Percentiles rank a stretch among this genome's conserved stretches.
Evolutionary conservation across 1,140 invertebrate genomes (phyloP).

Genomic region (Coptotermes formosanus): DNA sequence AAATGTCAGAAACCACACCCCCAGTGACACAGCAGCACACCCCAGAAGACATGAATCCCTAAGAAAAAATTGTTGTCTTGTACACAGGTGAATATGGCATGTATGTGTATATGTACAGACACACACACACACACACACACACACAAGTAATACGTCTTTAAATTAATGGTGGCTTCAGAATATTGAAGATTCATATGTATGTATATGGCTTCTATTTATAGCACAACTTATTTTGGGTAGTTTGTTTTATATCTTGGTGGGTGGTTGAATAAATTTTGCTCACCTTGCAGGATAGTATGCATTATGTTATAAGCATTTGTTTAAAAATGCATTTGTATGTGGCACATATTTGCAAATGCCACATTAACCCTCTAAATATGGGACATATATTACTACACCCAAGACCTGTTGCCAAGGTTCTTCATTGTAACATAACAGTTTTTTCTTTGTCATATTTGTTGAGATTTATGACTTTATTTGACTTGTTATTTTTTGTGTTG

Average conservation of each 20-base stretch:
- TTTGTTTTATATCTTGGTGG: not conserved
- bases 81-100: too few species aligned
- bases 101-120: not conserved
- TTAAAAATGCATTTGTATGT: not conserved
- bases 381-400: not conserved
- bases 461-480: constrained; percentile 5
- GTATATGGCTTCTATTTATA: not conserved
- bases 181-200: not conserved
- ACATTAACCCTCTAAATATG: not conserved
- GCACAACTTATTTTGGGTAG: not conserved
- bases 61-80: too few species aligned
- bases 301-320: not conserved
- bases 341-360: not conserved
- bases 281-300: not conserved
- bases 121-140: not conserved
- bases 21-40: too few species aligned
- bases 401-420: not conserved
- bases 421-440: not conserved
- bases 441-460: constrained; percentile 8
- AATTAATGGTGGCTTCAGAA: not conserved
- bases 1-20: too few species aligned
- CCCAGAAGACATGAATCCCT: too few species aligned
- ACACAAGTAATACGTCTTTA: not conserved
- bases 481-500: constrained; percentile 19
- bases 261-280: not conserved